phyloP scores from a whole-genome alignment of 1,140 invertebrate species.

The Drosophila suzukii region DNA sequence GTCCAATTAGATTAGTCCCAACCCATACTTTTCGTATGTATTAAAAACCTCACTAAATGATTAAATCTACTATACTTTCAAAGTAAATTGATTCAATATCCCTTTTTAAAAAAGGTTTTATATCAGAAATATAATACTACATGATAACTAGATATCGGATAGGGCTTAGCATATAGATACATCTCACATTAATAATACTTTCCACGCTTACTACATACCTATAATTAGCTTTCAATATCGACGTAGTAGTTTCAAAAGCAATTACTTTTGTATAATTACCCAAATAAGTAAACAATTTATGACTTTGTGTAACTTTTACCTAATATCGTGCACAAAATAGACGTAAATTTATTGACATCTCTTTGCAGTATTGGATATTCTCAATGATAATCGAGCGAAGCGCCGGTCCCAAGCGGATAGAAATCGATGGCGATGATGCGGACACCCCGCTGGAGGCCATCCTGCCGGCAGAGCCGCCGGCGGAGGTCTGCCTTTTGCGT shows the following conservation, averaged over 20 bases:
- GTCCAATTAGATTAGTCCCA: too few relatives aligned
- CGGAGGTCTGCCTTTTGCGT: slow-evolving; percentile 86
- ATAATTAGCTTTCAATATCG: neutral
- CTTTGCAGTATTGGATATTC: slow-evolving; percentile 76
- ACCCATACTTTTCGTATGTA: too few relatives aligned
- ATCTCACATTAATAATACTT: neutral
- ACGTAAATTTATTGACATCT: neutral
- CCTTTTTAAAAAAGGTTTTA: too few relatives aligned
- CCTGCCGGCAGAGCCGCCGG: slow-evolving; percentile 74
- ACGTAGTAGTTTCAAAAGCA: too few relatives aligned
- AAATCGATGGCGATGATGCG: slow-evolving; percentile 71
- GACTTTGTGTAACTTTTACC: neutral
- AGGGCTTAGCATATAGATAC: too few relatives aligned
- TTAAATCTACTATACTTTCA: too few relatives aligned
- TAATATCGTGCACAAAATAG: neutral
- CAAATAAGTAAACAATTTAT: neutral
- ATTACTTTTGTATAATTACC: neutral
- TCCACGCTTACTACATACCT: too few relatives aligned
- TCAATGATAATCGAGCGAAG: slow-evolving; percentile 82
- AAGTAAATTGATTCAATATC: too few relatives aligned
- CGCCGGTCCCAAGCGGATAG: slow-evolving; percentile 58
- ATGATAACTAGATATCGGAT: too few relatives aligned
- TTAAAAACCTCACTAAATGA: too few relatives aligned
- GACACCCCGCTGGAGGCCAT: slow-evolving; percentile 85
- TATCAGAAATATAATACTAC: too few relatives aligned